phyloP scores from a whole-genome alignment of 2,888 invertebrate species.

The Julus scandinavius region DNA sequence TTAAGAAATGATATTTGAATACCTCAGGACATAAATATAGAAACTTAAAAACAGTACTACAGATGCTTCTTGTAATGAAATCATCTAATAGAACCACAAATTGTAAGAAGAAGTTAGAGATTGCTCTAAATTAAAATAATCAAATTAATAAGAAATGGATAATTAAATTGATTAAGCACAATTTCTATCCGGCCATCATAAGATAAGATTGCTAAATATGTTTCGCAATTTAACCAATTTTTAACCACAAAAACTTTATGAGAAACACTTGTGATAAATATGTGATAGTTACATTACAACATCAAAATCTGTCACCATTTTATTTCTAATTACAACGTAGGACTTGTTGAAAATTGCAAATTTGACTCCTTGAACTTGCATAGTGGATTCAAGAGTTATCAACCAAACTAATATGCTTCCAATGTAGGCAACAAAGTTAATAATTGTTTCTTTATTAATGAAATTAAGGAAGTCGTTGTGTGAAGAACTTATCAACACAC shows the following conservation, averaged over 20 bases:
- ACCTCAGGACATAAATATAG: background rate
- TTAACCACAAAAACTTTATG: no score
- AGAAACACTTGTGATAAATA: no score
- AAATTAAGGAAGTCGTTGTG: background rate
- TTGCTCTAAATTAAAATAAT: background rate
- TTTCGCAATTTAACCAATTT: no score
- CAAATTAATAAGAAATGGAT: background rate
- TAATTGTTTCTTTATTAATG: conserved; percentile 1
- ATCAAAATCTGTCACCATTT: no score
- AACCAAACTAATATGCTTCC: background rate
- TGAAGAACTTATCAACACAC: conserved; percentile 5
- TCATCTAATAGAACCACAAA: background rate
- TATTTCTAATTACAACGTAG: no score
- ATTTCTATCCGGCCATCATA: no score
- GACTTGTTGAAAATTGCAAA: no score
- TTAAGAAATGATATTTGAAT: background rate
- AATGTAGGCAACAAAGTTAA: background rate
- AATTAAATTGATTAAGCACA: background rate
- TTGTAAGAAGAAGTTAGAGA: background rate
- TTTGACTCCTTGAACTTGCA: no score
- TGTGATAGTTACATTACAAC: no score
- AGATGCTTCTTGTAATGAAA: background rate
- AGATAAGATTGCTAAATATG: no score
- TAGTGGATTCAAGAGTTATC: background rate
- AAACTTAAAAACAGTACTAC: background rate